Evolutionary conservation across 2,888 invertebrate species (phyloP).

Genomic region (Himalopsyche anomala): DNA sequence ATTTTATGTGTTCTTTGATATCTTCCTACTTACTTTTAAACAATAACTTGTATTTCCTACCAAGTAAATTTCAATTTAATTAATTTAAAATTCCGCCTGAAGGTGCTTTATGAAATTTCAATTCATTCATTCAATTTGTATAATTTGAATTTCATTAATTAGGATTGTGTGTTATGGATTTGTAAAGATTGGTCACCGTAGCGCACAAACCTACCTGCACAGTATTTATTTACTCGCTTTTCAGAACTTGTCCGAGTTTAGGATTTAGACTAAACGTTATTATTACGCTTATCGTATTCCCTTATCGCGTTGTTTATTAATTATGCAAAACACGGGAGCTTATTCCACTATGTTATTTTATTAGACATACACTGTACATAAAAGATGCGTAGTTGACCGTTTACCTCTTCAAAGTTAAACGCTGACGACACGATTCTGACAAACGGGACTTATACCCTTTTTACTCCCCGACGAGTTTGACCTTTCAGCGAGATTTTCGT

Average conservation of each 20-base stretch:
- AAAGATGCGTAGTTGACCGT: slow-evolving; percentile 23
- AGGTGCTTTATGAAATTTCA: too few relatives aligned
- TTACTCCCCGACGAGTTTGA: slow-evolving; percentile 30
- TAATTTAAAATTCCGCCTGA: too few relatives aligned
- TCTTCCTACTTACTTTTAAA: too few relatives aligned
- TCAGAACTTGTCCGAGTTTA: slow-evolving; percentile 33
- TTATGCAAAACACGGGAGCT: slow-evolving; percentile 22
- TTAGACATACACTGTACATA: neutral
- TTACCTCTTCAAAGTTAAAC: slow-evolving; percentile 36
- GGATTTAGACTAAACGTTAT: slow-evolving; percentile 41
- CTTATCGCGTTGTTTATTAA: slow-evolving; percentile 17
- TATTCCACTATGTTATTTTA: slow-evolving; percentile 29
- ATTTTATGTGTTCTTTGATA: too few relatives aligned
- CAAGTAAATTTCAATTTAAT: too few relatives aligned
- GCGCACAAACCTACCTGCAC: neutral
- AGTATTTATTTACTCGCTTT: neutral
- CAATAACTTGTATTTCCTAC: too few relatives aligned
- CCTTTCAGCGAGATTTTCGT: slow-evolving; percentile 12
- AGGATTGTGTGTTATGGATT: too few relatives aligned
- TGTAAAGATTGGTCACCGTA: neutral
- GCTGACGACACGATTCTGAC: slow-evolving; percentile 2
- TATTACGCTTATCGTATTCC: slow-evolving; percentile 41
- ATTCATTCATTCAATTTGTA: too few relatives aligned
- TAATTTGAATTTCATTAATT: too few relatives aligned
- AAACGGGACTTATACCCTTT: neutral